Evolutionary conservation across 2,797 vertebrate species (phyloP).

Genomic region (Poecilia wingei): DNA sequence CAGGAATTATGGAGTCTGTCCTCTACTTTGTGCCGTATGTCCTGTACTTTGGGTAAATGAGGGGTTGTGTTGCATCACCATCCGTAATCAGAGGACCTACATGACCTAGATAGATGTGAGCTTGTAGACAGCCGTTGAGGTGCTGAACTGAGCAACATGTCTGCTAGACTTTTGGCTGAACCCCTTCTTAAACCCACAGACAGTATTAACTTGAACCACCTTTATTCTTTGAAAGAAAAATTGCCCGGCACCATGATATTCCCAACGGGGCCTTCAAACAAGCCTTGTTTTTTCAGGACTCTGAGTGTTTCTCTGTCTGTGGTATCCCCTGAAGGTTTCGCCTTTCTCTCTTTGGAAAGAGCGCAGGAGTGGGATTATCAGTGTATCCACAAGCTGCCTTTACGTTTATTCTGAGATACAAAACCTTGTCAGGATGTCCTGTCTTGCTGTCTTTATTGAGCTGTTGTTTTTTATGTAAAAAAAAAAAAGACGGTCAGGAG

Average conservation of each 20-base stretch:
- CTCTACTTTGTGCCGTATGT: slow-evolving; percentile 63
- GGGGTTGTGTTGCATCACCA: slow-evolving; percentile 56
- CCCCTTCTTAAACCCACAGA: slow-evolving; percentile 76
- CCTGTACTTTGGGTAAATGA: slow-evolving; percentile 73
- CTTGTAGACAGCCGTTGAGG: slow-evolving; percentile 74
- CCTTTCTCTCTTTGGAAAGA: slow-evolving; percentile 74
- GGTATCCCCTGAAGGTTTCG: slow-evolving; percentile 79
- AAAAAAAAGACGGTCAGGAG: slow-evolving; percentile 58
- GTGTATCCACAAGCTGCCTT: slow-evolving; percentile 68
- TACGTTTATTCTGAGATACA: slow-evolving; percentile 69
- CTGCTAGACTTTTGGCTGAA: slow-evolving; percentile 76
- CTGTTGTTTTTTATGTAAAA: slow-evolving; percentile 36
- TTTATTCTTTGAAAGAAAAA: slow-evolving; percentile 82
- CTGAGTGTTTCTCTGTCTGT: slow-evolving; percentile 78
- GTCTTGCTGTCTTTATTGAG: slow-evolving; percentile 50
- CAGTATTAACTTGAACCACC: slow-evolving; percentile 80
- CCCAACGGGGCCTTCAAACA: slow-evolving; percentile 83
- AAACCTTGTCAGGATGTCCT: slow-evolving; percentile 64
- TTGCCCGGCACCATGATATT: slow-evolving; percentile 82
- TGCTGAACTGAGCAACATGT: slow-evolving; percentile 75
- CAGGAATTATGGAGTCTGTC: slow-evolving; percentile 60
- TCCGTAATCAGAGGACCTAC: slow-evolving; percentile 73
- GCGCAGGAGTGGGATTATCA: slow-evolving; percentile 69
- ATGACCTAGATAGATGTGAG: slow-evolving; percentile 70
- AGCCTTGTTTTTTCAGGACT: slow-evolving; percentile 78